Percentiles rank a stretch among this genome's conserved stretches.
Conservation (phyloP, 2,113 vertebrate genomes). For the Campylorhamphus procurvoides region DNA sequence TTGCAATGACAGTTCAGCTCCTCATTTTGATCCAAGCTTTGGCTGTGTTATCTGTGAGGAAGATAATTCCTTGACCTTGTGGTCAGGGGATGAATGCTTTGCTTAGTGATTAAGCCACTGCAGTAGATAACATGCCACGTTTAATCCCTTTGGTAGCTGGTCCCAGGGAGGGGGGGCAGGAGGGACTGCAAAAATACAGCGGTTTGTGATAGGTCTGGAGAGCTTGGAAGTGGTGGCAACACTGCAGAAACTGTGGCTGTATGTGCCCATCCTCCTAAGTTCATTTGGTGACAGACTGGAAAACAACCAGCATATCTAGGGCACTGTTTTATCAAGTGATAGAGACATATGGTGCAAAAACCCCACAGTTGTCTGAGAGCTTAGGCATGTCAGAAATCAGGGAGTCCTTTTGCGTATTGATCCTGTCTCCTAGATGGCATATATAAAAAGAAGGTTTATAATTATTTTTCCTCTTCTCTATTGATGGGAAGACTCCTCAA, state of each 20-base stretch:
- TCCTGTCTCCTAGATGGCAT: neutral
- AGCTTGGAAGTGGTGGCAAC: neutral
- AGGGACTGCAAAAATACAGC: neutral
- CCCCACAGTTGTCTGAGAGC: neutral
- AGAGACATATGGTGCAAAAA: conserved; percentile 15
- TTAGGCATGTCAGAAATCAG: conserved; percentile 53
- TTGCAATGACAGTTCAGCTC: neutral
- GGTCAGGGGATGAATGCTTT: conserved; percentile 48
- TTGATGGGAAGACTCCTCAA: neutral
- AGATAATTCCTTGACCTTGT: conserved; percentile 55
- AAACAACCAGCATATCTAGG: conserved; percentile 20
- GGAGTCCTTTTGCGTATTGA: neutral
- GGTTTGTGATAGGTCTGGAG: neutral
- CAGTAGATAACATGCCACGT: neutral
- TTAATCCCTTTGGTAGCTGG: conserved; percentile 31
- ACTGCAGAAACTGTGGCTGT: neutral
- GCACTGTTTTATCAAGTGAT: conserved; percentile 25
- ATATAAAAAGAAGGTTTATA: neutral
- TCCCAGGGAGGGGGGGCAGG: neutral
- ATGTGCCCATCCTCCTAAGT: neutral
- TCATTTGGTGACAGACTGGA: neutral
- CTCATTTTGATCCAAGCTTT: neutral
- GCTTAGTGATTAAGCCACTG: conserved; percentile 58
- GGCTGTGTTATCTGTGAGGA: neutral
- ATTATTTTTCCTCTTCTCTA: neutral